A percentile compares a stretch with the other conserved stretches of the same genome.
These are phyloP conservation scores for Phainopepla nitens DNA, from an alignment of 2,113 vertebrate genomes.

Conservation along the genomic window DNA sequence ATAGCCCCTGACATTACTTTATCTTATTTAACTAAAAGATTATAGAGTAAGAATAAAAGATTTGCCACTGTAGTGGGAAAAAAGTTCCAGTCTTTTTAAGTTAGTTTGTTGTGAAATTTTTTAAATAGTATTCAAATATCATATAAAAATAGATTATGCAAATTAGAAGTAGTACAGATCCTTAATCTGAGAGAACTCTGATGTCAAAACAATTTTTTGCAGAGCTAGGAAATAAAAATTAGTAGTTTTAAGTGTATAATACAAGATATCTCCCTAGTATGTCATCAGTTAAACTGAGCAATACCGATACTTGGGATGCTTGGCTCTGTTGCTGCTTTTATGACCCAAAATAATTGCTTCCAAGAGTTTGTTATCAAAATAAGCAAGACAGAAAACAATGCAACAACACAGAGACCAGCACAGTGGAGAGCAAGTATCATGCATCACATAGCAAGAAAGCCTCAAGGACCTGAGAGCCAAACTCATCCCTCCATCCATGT, in stretches of 20 bases:
- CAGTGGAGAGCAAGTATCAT: neutral
- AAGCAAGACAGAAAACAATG: neutral
- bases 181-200: neutral
- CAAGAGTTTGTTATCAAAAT: neutral
- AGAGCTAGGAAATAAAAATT: neutral
- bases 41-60: neutral
- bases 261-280: neutral
- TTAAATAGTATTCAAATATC: neutral
- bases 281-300: neutral
- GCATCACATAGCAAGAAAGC: neutral
- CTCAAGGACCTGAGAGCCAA: neutral
- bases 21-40: neutral
- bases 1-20: neutral
- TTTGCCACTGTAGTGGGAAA: neutral
- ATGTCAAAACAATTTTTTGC: neutral
- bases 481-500: neutral
- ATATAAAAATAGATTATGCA: neutral
- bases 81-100: neutral
- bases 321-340: neutral
- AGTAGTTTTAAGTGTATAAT: neutral
- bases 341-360: neutral
- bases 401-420: neutral
- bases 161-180: neutral
- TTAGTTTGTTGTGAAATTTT: neutral
- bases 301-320: neutral